Base-by-base conservation (phyloP, 2,797 vertebrate genomes). In the Salarias fasciatus region DNA sequence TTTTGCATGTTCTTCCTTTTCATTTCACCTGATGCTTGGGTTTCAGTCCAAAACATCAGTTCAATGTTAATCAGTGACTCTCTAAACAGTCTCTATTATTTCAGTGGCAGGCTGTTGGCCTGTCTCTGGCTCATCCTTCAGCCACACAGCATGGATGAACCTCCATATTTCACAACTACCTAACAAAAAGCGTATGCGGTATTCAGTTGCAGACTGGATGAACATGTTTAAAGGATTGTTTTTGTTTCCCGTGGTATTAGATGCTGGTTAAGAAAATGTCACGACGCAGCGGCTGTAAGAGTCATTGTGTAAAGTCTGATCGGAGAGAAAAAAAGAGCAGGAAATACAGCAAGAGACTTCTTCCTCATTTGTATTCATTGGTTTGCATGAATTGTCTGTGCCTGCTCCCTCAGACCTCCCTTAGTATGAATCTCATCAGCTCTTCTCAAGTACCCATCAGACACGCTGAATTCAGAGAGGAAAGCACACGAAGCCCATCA, bases 301-400 rank as follows among this genome's bases (percentile, higher is more conserved):
- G 53, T 42, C 12, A 49, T 52, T 40, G 71, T 76, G 67, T 76
- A 49, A 42, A 68, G 70, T 70, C 64, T 79, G 68, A 81, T 69
- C 67, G 54, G 42, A 51, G 48, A 54, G 18, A 30, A 44, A 59
- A 13, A 24, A 24, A 24, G 18, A 24, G 18, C 18, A 24, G 4
- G 56, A 72, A 76, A 54, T 37, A 41, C 51, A 67, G 38, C 3
- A 15, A 54, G 31, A 69, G 61, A 60, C 51, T 56, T 55, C 15
- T 56, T 69, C 71, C 73, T 79, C 63, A 84, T 88, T 85, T 73
- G 61, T 86, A 85, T 86, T 80, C 80, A 86, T 85, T 66, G 77
- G 59, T 82, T 69, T 79, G 71, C 40, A 48, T 58, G 59, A 53
- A 72, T 65, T 44, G 45, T 63, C 55, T 70, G 69, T 60, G 53